Evolutionary conservation across 2,797 vertebrate genomes (phyloP), one percentile per base, ranked within the genome.

Genomic region (Periparus ater): DNA sequence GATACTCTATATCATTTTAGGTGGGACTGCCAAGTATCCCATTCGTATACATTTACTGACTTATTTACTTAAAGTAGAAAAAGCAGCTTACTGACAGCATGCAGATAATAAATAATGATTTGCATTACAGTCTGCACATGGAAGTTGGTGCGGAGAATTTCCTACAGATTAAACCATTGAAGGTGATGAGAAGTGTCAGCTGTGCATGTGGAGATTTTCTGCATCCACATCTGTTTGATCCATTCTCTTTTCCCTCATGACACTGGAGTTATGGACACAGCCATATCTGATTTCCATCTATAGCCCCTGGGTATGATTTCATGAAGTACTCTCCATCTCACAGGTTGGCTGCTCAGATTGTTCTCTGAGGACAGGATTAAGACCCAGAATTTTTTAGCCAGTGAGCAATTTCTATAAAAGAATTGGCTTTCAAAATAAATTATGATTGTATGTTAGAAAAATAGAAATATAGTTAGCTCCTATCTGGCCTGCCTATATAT

Each of bases 371-470:
- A 93, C 32, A 78, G 36, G 66, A 90, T 91, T 90, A 81, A 93
- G 66, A 91, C n/a, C 65, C 76, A 74, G 38, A 94, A 88, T 88
- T 93, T 86, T 84, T 65, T 47, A 85, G 47, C 34, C 34, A 77
- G 38, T 77, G 57, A 84, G 50, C 34, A 83, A 80, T 87, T 93
- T 88, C 58, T 88, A 32, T 72, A 83, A 94, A 80, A 78, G 42
- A 16, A 89, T 20, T 75, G 6, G n/a, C 32, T 91, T 96, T 89
- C 91, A 95, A 95, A 94, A 88, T 62, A 91, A 91, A 81, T 84
- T 91, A 71, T 21, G 15, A 6, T 6, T 51, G 6, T 48, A 20
- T 30, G n/a, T 84, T 78, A 91, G 61, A 86, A 83, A 94, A 93
- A 51, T 4, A 94, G 42, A 88, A 85, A 51, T 89, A 89, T 1